Evolutionary conservation across 2,888 invertebrate genomes (phyloP), one percentile per base, ranked within the genome.

Genomic region (Nemapogon koenigi): DNA sequence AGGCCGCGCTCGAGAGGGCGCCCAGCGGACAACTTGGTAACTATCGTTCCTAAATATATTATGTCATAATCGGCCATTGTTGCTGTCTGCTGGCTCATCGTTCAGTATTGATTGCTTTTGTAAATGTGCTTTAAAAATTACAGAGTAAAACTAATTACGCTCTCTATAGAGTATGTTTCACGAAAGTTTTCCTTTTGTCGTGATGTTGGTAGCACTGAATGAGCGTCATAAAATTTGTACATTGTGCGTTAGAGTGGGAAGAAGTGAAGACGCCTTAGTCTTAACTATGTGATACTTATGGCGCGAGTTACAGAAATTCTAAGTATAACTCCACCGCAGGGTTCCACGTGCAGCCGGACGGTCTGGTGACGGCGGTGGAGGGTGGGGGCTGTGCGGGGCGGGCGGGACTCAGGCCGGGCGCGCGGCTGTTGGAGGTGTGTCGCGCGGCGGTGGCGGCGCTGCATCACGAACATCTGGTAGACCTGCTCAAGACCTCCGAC

Each of bases 281-380:
- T 22, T 7, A 22, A 22, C 22, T 22, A 7, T 6, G 22, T 8
- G 22, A 7, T 22, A 7, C 10, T 22, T 22, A 22, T 22, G 8
- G 22, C 6, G 6, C 22, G 22, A 7, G 8, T 7, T 22, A 8
- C 22, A 22, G 8, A 22, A 22, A 22, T 8, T 6, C 10, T 6
- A 6, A 22, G 22, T 22, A 22, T 8, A 8, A 6, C 22, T 7
- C 10, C 22, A 8, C 8, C 16, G 14, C 48, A 80, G 95, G 94
- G 10, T 91, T 91, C 67, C 91, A 91, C 67, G 93, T 95, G 25
- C 94, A 94, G 56, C 91, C 91, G 11, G 95, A 95, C 64, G 97
- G 97, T 2, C 86, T 97, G 16, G 94, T 97, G 18, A 95, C 95
- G 2, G 90, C 94, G 53, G 94, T 96, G n/a, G 95, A 95, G 48